Conservation (phyloP, 2,797 vertebrate genomes). For the Dendrocincla fuliginosa region DNA sequence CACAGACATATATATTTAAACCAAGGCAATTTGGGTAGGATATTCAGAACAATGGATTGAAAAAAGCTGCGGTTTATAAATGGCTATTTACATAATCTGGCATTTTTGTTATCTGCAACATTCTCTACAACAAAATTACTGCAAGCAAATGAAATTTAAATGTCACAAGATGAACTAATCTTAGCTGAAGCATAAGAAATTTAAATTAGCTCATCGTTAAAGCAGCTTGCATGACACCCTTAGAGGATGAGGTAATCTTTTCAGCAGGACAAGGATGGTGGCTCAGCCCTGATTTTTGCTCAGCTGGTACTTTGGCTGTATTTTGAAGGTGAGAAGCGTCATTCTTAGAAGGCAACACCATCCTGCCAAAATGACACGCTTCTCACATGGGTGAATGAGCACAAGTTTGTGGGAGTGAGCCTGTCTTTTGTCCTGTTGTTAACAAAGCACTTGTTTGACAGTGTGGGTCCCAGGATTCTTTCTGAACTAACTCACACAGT, state of each 20-base stretch:
- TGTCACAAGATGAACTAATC: conserved; percentile 54
- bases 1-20: conserved; percentile 3
- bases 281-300: background rate
- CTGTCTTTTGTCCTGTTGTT: background rate
- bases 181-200: conserved; percentile 55
- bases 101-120: conserved; percentile 54
- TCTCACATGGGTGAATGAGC: background rate
- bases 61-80: conserved; percentile 32
- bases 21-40: background rate
- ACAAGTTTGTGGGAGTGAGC: background rate
- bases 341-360: background rate
- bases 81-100: conserved; percentile 62
- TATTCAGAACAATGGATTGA: background rate
- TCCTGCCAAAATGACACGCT: background rate
- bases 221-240: conserved; percentile 30
- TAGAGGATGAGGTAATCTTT: conserved; percentile 50
- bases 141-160: conserved; percentile 59
- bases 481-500: background rate
- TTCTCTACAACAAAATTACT: conserved; percentile 63
- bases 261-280: background rate
- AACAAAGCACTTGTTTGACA: background rate
- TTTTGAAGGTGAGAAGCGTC: background rate
- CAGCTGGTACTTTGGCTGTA: background rate
- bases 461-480: background rate
- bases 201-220: conserved; percentile 52